phyloP scores from a whole-genome alignment of 2,888 invertebrate species.

The Coecobrya sp. region DNA sequence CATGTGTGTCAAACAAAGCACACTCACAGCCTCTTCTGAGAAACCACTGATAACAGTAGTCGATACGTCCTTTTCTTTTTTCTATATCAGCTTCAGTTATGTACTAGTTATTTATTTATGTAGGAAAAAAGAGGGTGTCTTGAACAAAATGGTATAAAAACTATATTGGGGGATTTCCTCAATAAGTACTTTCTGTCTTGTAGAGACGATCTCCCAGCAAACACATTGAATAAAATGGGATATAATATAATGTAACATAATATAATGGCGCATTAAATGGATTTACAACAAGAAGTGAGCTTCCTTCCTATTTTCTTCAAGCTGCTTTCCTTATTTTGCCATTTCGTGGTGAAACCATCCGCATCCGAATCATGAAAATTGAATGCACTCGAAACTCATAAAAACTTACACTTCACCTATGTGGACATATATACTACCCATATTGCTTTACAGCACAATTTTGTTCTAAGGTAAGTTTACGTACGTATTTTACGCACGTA shows the following conservation, averaged over 20 bases:
- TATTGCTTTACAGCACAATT: neutral
- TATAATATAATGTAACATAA: neutral
- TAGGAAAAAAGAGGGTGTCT: too few relatives aligned
- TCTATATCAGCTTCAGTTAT: neutral
- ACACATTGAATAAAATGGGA: constrained; percentile 41
- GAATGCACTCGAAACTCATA: constrained; percentile 53
- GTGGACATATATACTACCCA: too few relatives aligned
- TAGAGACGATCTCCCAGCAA: constrained; percentile 4
- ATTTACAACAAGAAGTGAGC: constrained; percentile 25
- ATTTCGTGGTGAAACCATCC: constrained; percentile 38
- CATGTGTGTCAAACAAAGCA: neutral
- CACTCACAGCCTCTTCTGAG: neutral
- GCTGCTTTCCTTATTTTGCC: constrained; percentile 12
- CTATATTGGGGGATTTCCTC: constrained; percentile 53
- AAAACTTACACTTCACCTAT: neutral
- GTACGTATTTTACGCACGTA: constrained; percentile 54
- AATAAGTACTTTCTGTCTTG: constrained; percentile 3
- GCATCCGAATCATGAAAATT: constrained; percentile 58
- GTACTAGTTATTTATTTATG: too few relatives aligned
- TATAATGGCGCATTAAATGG: constrained; percentile 51
- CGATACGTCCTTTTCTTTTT: neutral
- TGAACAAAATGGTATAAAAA: too few relatives aligned
- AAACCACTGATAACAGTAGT: neutral
- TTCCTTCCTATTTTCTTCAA: neutral
- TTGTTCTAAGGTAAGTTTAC: neutral